Conservation (phyloP, 2,113 vertebrate genomes). For the Cheirogaleus medius region DNA sequence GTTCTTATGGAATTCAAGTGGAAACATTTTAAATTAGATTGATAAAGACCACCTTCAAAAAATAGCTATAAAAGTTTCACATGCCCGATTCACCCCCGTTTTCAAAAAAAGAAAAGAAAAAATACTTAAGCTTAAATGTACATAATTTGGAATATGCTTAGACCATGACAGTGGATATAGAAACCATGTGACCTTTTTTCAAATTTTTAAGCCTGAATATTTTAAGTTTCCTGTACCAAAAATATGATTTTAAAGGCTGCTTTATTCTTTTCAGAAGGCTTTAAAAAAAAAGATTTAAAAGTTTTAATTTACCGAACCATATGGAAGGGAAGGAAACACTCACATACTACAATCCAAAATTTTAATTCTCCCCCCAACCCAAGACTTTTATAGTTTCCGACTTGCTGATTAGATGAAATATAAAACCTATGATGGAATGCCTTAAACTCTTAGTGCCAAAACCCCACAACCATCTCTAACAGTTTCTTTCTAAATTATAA, state of each 20-base stretch:
- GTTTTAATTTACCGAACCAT: slow-evolving; percentile 67
- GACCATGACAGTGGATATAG: neutral
- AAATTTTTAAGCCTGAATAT: slow-evolving; percentile 15
- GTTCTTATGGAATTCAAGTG: neutral
- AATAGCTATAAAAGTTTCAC: neutral
- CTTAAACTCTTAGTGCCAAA: slow-evolving; percentile 56
- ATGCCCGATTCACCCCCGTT: neutral
- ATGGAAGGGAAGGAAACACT: slow-evolving; percentile 47
- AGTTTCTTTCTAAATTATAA: slow-evolving; percentile 62
- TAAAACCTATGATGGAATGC: slow-evolving; percentile 33
- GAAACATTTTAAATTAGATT: slow-evolving; percentile 24
- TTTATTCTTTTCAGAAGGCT: slow-evolving; percentile 47
- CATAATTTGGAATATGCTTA: neutral
- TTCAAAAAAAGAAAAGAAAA: neutral
- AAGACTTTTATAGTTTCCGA: slow-evolving; percentile 64
- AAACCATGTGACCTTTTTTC: neutral
- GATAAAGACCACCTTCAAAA: slow-evolving; percentile 17
- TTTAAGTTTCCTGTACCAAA: slow-evolving; percentile 50
- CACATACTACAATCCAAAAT: slow-evolving; percentile 36
- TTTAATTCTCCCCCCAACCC: neutral
- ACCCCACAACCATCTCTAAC: slow-evolving; percentile 50
- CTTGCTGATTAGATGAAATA: slow-evolving; percentile 68
- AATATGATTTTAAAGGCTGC: neutral
- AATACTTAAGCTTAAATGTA: neutral
- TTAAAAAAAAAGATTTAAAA: slow-evolving; percentile 16